These are phyloP conservation scores for Formica selysi DNA, from an alignment of 1,140 invertebrate genomes.

Conservation along the genomic window DNA sequence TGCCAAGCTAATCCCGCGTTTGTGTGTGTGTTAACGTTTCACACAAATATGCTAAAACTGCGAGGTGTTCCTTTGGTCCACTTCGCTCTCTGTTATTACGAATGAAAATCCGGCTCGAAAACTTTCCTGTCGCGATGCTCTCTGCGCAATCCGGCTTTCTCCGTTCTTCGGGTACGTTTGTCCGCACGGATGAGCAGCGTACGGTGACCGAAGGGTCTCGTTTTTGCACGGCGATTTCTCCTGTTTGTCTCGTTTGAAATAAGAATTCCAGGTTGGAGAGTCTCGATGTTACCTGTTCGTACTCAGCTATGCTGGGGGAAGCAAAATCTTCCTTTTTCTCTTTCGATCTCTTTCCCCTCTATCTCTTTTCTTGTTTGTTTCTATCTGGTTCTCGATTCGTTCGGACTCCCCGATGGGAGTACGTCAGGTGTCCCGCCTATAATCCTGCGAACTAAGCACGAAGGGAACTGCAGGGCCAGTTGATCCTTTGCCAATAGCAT, in stretches of 20 bases:
- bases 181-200: constrained; percentile 46
- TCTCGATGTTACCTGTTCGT: constrained; percentile 44
- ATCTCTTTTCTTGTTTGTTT: constrained; percentile 47
- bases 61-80: constrained; percentile 41
- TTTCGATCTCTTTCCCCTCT: not conserved
- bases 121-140: constrained; percentile 47
- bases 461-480: constrained; percentile 36
- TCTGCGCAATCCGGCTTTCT: constrained; percentile 59
- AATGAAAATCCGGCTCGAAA: constrained; percentile 59
- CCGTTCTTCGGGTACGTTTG: constrained; percentile 45
- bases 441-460: constrained; percentile 55
- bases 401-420: constrained; percentile 39
- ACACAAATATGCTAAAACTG: constrained; percentile 43
- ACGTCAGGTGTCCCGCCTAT: constrained; percentile 59
- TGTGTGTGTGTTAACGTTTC: constrained; percentile 39
- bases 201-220: constrained; percentile 18
- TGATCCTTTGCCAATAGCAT: constrained; percentile 25
- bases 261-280: constrained; percentile 55
- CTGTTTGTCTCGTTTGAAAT: constrained; percentile 58
- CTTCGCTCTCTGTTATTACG: constrained; percentile 37
- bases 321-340: constrained; percentile 24
- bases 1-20: constrained; percentile 22
- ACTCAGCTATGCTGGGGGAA: constrained; percentile 24
- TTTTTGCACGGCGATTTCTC: constrained; percentile 42
- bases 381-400: constrained; percentile 37